Percentiles rank a stretch among this genome's conserved stretches.
phyloP scores from a whole-genome alignment of 2,797 vertebrate species.

The Leptatherina wallacei region DNA sequence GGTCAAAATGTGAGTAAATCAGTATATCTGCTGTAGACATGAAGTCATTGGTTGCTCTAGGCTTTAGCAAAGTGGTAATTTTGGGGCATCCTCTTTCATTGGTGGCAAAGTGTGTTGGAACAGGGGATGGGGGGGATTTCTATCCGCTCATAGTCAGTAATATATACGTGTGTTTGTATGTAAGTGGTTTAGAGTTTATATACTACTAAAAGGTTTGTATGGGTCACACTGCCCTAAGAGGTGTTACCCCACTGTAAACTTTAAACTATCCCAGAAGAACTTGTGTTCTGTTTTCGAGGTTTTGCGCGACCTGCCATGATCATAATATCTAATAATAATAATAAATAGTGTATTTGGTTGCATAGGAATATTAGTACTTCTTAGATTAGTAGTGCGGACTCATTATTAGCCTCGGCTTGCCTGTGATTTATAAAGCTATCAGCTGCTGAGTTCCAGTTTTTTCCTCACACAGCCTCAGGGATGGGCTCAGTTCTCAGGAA shows the following conservation, averaged over 20 bases:
- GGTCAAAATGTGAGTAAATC: conserved; percentile 62
- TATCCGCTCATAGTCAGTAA: conserved; percentile 48
- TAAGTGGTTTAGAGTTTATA: conserved; percentile 2
- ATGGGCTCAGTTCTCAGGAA: conserved; percentile 46
- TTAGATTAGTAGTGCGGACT: conserved; percentile 16
- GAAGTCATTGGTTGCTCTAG: conserved; percentile 65
- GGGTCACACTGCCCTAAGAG: neutral
- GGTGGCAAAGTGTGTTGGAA: conserved; percentile 50
- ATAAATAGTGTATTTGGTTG: neutral
- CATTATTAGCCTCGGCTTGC: conserved; percentile 25
- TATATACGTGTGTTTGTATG: conserved; percentile 32
- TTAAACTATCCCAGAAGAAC: conserved; percentile 13
- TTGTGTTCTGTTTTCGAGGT: conserved; percentile 27
- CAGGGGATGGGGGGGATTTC: conserved; percentile 35
- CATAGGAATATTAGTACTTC: neutral
- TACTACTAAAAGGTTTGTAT: neutral
- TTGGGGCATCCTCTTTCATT: conserved; percentile 67
- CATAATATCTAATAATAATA: conserved; percentile 16
- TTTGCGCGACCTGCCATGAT: conserved; percentile 25
- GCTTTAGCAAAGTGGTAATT: conserved; percentile 64
- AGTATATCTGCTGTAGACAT: conserved; percentile 60
- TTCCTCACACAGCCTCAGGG: conserved; percentile 61
- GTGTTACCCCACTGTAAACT: conserved; percentile 30
- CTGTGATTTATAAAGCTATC: conserved; percentile 64
- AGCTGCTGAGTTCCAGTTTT: conserved; percentile 38